Conservation (phyloP, 2,113 vertebrate genomes). For the Diphyllodes magnificus region DNA sequence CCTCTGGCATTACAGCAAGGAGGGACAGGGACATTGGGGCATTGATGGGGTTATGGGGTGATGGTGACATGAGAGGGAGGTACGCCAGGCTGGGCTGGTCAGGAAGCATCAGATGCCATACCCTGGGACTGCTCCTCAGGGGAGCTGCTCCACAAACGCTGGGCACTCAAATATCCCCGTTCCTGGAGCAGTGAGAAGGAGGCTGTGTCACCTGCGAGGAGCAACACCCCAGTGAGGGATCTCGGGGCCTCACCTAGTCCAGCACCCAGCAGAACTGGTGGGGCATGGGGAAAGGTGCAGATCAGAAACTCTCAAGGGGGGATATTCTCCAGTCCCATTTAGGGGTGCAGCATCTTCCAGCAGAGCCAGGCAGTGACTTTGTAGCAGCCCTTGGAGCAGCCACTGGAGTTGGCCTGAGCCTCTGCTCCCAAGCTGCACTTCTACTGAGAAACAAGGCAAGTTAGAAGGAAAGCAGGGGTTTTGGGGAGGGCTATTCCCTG, state of each 20-base stretch:
- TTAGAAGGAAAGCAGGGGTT: background rate
- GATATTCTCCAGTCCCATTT: background rate
- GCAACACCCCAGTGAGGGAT: background rate
- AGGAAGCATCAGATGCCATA: background rate
- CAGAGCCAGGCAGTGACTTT: background rate
- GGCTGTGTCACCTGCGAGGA: background rate
- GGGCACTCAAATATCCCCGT: background rate
- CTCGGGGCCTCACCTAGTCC: fast-evolving
- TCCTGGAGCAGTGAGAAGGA: background rate
- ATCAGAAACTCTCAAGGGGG: background rate
- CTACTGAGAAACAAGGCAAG: background rate
- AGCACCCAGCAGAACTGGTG: background rate
- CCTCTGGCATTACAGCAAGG: background rate
- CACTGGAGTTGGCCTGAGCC: background rate
- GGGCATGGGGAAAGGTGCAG: background rate
- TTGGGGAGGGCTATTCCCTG: fast-evolving
- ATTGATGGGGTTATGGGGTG: background rate
- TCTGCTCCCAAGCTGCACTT: background rate
- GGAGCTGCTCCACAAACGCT: background rate
- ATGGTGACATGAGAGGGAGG: background rate
- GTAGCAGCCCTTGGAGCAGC: background rate
- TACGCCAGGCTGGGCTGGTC: background rate
- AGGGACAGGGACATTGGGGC: background rate
- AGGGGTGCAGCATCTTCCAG: background rate
- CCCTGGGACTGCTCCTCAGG: background rate